Percentiles rank a stretch among this genome's conserved stretches.
Conservation (phyloP, 1,140 invertebrate genomes). For the Cherax destructor region DNA sequence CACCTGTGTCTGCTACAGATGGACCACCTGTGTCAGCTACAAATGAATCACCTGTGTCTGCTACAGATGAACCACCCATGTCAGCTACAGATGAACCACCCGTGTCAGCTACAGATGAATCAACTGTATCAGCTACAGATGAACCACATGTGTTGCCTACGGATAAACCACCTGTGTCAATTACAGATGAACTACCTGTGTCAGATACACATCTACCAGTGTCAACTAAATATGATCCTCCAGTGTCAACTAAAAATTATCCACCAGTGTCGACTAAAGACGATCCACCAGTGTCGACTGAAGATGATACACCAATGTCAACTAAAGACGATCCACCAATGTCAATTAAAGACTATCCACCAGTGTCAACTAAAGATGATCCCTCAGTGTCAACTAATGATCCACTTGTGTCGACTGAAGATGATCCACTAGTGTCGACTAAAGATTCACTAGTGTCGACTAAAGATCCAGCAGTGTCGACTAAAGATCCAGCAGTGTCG, state of each 20-base stretch:
- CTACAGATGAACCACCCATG: not conserved
- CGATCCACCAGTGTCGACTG: not conserved
- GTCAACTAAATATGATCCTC: not conserved
- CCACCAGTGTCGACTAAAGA: not conserved
- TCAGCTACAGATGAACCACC: too few species aligned
- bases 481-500: not conserved
- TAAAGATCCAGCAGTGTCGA: not conserved
- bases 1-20: too few species aligned
- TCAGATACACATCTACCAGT: not conserved
- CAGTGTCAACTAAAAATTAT: not conserved
- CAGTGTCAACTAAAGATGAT: not conserved
- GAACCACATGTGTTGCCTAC: not conserved
- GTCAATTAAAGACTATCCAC: not conserved
- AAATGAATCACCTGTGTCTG: too few species aligned
- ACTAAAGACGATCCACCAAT: not conserved
- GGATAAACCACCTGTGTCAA: not conserved
- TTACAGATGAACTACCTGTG: not conserved
- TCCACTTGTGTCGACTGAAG: not conserved
- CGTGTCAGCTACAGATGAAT: too few species aligned
- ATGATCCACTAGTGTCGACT: not conserved
- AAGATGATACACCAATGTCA: not conserved
- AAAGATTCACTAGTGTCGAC: not conserved
- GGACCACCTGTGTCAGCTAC: not conserved
- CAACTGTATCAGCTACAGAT: not conserved
- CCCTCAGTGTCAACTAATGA: not conserved